These are phyloP conservation scores for Cariama cristata DNA, from an alignment of 2,113 vertebrate species.

Conservation along the genomic window DNA sequence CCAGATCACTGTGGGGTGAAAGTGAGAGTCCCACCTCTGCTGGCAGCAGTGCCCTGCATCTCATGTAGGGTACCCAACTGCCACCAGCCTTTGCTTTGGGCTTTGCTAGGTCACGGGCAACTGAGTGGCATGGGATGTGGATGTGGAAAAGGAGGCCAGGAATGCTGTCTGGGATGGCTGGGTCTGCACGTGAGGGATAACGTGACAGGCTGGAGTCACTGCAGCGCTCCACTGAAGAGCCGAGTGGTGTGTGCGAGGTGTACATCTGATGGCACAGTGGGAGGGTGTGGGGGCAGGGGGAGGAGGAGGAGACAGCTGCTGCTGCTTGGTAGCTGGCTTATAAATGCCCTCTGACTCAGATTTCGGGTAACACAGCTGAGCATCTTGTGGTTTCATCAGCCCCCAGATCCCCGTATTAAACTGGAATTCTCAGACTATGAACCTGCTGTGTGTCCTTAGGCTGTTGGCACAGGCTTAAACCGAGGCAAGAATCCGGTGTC, in stretches of 20 bases:
- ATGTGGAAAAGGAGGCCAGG: not conserved
- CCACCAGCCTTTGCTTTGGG: not conserved
- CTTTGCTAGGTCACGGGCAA: rapidly evolving
- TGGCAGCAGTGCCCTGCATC: not conserved
- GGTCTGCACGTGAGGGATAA: conserved; percentile 20
- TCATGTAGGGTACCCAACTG: rapidly evolving
- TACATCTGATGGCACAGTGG: conserved; percentile 54
- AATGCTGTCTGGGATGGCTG: not conserved
- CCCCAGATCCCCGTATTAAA: conserved; percentile 24
- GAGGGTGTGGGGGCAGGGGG: conserved; percentile 38
- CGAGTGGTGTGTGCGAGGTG: not conserved
- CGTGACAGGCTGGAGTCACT: conserved; percentile 34
- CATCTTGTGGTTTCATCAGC: conserved; percentile 59
- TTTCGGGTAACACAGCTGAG: conserved; percentile 33
- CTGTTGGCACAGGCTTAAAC: conserved; percentile 40
- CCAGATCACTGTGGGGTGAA: rapidly evolving
- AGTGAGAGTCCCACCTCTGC: not conserved
- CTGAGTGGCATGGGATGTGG: rapidly evolving
- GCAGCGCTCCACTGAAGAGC: not conserved
- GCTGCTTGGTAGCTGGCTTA: conserved; percentile 43
- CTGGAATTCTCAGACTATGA: conserved; percentile 61
- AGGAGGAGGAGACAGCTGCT: conserved; percentile 53
- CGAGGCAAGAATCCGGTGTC: not conserved
- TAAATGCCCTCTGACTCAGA: conserved; percentile 68
- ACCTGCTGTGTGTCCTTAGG: conserved; percentile 58